A percentile compares a stretch with the other conserved stretches of the same genome.
Evolutionary conservation across 2,113 vertebrate species (phyloP).

Genomic region (Rhinolophus sinicus): DNA sequence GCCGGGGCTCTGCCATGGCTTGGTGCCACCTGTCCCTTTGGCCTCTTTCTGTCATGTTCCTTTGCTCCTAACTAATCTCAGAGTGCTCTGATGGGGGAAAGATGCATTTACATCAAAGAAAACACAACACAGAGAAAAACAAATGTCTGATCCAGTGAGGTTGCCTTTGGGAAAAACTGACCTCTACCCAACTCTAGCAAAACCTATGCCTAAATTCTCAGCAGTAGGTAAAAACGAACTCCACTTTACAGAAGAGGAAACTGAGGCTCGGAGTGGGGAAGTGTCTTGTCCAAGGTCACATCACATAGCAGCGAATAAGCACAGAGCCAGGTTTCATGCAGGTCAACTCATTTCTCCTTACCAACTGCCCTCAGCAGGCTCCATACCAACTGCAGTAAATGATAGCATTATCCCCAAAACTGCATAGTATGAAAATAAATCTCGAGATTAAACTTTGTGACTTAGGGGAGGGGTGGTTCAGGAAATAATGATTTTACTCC

Average conservation of each 20-base stretch:
- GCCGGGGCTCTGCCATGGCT: neutral
- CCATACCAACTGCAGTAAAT: neutral
- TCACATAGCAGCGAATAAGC: neutral
- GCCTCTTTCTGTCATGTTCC: neutral
- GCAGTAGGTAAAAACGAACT: neutral
- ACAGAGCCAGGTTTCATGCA: neutral
- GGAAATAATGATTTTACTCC: neutral
- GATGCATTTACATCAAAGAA: neutral
- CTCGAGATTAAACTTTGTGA: neutral
- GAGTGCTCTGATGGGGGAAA: neutral
- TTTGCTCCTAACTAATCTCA: neutral
- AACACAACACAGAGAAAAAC: neutral
- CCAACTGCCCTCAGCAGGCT: too few species aligned
- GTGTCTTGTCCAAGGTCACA: neutral
- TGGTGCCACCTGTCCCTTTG: too few species aligned
- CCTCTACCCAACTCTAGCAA: neutral
- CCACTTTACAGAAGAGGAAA: neutral
- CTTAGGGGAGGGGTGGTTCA: neutral
- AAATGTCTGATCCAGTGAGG: neutral
- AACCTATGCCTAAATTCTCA: neutral
- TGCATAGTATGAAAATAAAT: neutral
- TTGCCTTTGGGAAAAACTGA: neutral
- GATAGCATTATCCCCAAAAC: neutral
- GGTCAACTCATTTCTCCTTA: neutral
- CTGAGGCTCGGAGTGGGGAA: neutral